phyloP scores from a whole-genome alignment of 1,140 invertebrate genomes.

The Lepidotrigona ventralis region DNA sequence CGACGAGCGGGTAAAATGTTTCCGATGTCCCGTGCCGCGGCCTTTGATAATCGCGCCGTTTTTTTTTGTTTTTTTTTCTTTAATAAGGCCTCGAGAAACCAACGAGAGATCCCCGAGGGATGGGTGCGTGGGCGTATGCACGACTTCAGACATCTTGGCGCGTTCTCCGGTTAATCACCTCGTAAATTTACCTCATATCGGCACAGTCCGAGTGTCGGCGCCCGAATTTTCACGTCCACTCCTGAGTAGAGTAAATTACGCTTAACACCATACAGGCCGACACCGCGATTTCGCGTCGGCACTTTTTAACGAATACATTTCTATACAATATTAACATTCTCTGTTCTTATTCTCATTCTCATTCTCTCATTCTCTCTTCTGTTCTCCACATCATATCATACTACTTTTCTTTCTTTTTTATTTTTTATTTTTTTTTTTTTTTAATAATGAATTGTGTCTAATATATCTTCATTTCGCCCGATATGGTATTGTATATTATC shows the following conservation, averaged over 20 bases:
- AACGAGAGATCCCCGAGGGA: background rate
- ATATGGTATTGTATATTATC: no score
- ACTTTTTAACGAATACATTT: no score
- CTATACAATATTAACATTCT: no score
- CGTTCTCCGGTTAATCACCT: slow-evolving; percentile 37
- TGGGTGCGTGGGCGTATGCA: slow-evolving; percentile 32
- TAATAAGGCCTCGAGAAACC: slow-evolving; percentile 28
- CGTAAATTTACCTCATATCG: slow-evolving; percentile 37
- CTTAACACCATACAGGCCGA: no score
- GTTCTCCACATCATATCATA: no score
- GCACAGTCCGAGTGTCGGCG: no score
- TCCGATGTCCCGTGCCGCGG: slow-evolving; percentile 37
- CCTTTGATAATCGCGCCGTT: slow-evolving; percentile 35
- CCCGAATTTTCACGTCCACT: slow-evolving; percentile 7
- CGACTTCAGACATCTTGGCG: background rate
- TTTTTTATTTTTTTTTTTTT: background rate
- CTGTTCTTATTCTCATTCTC: no score
- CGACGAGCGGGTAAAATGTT: slow-evolving; percentile 46
- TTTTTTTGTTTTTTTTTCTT: slow-evolving; percentile 4
- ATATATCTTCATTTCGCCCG: no score
- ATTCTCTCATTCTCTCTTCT: no score
- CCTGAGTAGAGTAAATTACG: background rate
- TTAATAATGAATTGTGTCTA: background rate
- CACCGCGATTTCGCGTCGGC: no score
- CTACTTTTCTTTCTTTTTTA: no score